These are phyloP conservation scores for Asbolus verrucosus DNA, from an alignment of 1,140 invertebrate genomes.

Conservation along the genomic window DNA sequence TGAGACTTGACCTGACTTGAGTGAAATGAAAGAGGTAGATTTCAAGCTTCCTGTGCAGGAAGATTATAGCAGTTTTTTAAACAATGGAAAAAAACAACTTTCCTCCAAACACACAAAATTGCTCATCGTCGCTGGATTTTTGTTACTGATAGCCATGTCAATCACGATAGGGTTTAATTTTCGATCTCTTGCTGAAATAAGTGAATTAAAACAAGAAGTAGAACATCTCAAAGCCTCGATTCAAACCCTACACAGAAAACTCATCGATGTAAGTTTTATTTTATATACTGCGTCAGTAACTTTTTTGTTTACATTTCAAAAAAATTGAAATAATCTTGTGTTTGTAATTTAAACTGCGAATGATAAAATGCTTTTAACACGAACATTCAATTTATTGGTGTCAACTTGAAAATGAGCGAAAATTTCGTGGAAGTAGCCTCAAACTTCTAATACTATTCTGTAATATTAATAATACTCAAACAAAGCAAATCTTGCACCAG, in stretches of 20 bases:
- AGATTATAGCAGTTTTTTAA: neutral
- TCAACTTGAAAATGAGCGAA: too few relatives aligned
- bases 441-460: too few relatives aligned
- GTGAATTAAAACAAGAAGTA: slow-evolving; percentile 20
- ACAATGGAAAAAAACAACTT: slow-evolving; percentile 1
- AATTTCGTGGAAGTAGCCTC: too few relatives aligned
- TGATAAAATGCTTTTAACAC: too few relatives aligned
- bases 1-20: slow-evolving; percentile 1
- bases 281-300: neutral
- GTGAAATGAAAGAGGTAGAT: slow-evolving; percentile 1
- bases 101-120: neutral
- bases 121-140: neutral
- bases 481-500: too few relatives aligned
- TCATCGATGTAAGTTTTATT: slow-evolving; percentile 12
- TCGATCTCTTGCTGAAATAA: neutral
- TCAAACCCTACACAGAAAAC: slow-evolving; percentile 6
- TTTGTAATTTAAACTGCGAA: too few relatives aligned
- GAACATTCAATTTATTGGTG: too few relatives aligned
- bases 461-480: too few relatives aligned
- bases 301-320: too few relatives aligned
- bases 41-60: slow-evolving; percentile 12
- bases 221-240: slow-evolving; percentile 5
- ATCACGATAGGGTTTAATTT: slow-evolving; percentile 2
- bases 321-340: too few relatives aligned
- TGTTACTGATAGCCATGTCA: slow-evolving; percentile 2